Base-by-base conservation (phyloP, 2,113 vertebrate species). In the Etia nguti region DNA sequence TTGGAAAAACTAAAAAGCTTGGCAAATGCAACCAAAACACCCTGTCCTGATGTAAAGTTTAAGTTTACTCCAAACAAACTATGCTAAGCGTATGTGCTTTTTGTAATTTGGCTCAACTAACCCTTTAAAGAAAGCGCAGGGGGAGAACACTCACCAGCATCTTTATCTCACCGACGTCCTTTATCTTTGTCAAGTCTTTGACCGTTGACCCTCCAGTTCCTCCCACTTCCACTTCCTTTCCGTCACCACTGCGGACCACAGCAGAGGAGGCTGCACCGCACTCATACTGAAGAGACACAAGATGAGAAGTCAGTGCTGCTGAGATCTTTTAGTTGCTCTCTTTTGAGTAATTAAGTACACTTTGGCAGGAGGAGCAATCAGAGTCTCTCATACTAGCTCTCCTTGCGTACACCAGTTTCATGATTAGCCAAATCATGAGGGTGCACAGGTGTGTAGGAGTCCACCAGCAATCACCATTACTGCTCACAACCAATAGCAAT, bases 381-480 rank as follows among this genome's bases (percentile, higher is more conserved):
- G 38, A 82, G 88, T 43, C 86, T 73, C 80, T 89, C 54, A 12
- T 15, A 4, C 18, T 18, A 88, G 73, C 87, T 88, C 87, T 89
- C 90, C 68, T 86, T 24, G 26, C 68, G 22, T 82, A 38, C 62
- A 24, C 59, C 70, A 57, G 62, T 88, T 70, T 85, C 56, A 29
- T 92, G 92, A 95, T 95, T 95, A 94, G 73, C 73, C 46, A 52
- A 77, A 68, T 80, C 88, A 92, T 50, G 87, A 88, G 90, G 86
- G 87, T 52, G 80, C 92, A 92, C 95, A 96, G 95, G 92, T 96
- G 95, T 95, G 93, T 92, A 92, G 92, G 88, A 93, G 84, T 90
- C 86, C 65, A 92, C 90, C 94, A 89, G 93, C 90, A 94, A 96
- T 96, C 93, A 96, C 87, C 89, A 94, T 94, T 90, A 90, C 90